Evolutionary conservation across 2,797 vertebrate species (phyloP).

Genomic region (Sparidentex hasta): DNA sequence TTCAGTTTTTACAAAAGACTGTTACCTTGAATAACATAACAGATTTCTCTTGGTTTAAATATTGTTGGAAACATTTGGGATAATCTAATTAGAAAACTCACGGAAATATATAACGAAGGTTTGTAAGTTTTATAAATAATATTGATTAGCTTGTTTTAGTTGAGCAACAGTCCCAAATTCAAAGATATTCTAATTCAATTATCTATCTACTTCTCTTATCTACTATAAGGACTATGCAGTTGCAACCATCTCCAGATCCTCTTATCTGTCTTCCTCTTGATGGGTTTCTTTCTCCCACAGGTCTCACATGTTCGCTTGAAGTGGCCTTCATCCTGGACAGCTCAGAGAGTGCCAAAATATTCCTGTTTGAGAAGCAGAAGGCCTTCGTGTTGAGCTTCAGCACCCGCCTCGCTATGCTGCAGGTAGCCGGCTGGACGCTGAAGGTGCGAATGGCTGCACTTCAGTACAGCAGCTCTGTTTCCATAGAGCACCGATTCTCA

Average conservation of each 20-base stretch:
- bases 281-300: conserved; percentile 53
- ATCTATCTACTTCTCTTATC: neutral
- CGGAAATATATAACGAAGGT: too few species aligned
- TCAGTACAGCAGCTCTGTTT: conserved; percentile 92
- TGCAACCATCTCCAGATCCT: neutral
- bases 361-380: conserved; percentile 89
- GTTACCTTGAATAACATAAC: too few species aligned
- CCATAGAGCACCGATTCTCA: conserved; percentile 85
- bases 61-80: too few species aligned
- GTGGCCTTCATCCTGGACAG: conserved; percentile 92
- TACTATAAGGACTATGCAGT: neutral
- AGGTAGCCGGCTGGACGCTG: conserved; percentile 78
- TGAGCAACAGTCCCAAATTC: too few species aligned
- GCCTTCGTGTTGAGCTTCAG: conserved; percentile 86
- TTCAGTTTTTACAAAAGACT: too few species aligned
- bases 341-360: conserved; percentile 90
- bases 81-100: too few species aligned
- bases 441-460: conserved; percentile 87
- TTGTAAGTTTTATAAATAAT: too few species aligned
- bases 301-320: conserved; percentile 77
- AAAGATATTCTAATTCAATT: too few species aligned
- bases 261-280: neutral
- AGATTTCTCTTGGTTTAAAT: too few species aligned
- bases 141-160: too few species aligned
- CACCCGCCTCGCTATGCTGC: conserved; percentile 82